A percentile compares a stretch with the other conserved stretches of the same genome.
These are phyloP conservation scores for Montipora capitata DNA, from an alignment of 92 coral and sea anemone species.

Conservation along the genomic window DNA sequence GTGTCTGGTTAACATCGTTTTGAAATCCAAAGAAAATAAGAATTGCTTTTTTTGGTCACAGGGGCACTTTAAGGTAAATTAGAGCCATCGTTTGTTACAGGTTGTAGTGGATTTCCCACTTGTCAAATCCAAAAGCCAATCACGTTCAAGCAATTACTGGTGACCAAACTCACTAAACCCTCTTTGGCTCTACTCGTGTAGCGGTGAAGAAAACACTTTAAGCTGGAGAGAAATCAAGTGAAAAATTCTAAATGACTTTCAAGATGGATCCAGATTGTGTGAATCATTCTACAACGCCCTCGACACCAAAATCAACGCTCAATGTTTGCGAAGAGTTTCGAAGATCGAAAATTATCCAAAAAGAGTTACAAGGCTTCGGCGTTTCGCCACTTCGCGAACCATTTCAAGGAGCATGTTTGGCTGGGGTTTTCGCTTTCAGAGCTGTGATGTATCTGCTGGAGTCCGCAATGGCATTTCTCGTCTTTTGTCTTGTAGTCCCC, in stretches of 20 bases:
- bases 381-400: constrained; percentile 28
- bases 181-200: neutral
- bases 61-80: no score
- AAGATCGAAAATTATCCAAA: neutral
- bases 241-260: neutral
- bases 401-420: constrained; percentile 12
- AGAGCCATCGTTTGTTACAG: neutral
- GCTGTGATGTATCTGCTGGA: constrained; percentile 48
- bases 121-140: constrained; percentile 6
- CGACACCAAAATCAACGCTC: constrained; percentile 9
- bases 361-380: constrained; percentile 1
- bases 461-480: constrained; percentile 59
- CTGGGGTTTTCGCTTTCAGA: constrained; percentile 37
- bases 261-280: constrained; percentile 13
- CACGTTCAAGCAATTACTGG: constrained; percentile 25
- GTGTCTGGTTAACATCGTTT: no score
- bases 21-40: no score
- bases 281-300: constrained; percentile 4
- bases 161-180: neutral
- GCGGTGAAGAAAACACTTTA: neutral
- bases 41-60: no score
- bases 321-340: constrained; percentile 21
- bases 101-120: constrained; percentile 17
- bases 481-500: constrained; percentile 74
- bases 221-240: neutral